phyloP scores from a whole-genome alignment of 2,797 vertebrate genomes.

The Cossypha dichroa region DNA sequence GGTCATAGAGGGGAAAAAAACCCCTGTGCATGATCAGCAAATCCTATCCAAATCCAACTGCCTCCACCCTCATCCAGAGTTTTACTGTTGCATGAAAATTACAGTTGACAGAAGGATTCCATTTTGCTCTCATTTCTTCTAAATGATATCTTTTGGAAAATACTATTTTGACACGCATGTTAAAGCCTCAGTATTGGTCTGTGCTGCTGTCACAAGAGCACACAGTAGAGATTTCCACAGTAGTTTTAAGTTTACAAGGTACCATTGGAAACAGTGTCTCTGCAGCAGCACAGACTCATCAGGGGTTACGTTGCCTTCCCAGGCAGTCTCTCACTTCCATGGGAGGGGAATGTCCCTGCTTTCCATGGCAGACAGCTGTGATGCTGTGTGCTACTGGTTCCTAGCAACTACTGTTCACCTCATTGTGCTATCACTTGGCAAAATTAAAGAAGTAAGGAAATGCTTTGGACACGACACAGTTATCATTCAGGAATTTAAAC shows the following conservation, averaged over 20 bases:
- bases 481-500: not conserved
- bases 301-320: not conserved
- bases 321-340: not conserved
- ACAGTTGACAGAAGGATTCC: not conserved
- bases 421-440: not conserved
- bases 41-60: not conserved
- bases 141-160: not conserved
- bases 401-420: not conserved
- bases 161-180: not conserved
- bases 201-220: not conserved
- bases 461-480: not conserved
- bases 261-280: not conserved
- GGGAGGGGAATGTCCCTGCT: accelerated
- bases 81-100: not conserved
- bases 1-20: not conserved
- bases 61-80: not conserved
- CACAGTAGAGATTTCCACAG: not conserved
- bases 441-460: not conserved
- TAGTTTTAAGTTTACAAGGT: not conserved
- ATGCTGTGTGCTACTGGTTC: not conserved
- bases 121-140: not conserved
- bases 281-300: not conserved
- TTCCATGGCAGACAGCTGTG: not conserved
- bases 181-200: not conserved
- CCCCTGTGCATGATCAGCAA: not conserved